phyloP scores from a whole-genome alignment of 1,140 invertebrate genomes.

The Brachionus calyciflorus region DNA sequence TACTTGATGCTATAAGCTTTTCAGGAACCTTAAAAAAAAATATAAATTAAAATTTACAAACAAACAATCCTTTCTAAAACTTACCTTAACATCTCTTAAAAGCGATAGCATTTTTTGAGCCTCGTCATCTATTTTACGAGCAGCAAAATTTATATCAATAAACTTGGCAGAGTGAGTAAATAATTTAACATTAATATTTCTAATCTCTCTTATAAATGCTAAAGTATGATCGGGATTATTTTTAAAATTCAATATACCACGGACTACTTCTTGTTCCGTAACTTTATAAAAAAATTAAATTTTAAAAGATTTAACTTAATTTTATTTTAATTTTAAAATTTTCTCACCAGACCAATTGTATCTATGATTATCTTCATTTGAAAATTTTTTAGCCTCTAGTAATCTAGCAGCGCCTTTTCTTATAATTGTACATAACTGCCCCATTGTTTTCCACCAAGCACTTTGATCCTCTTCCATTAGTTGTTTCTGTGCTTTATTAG shows the following conservation, averaged over 20 bases:
- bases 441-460: constrained; percentile 93
- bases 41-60: constrained; percentile 19
- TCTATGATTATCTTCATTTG: constrained; percentile 90
- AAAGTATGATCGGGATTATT: constrained; percentile 87
- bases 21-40: constrained; percentile 49
- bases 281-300: constrained; percentile 63
- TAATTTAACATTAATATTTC: constrained; percentile 94
- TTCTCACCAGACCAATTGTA: constrained; percentile 93
- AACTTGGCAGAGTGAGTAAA: constrained; percentile 83
- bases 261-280: constrained; percentile 93
- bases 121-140: constrained; percentile 88
- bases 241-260: constrained; percentile 85
- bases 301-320: constrained; percentile 10
- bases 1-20: constrained; percentile 4
- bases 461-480: constrained; percentile 67
- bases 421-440: constrained; percentile 88
- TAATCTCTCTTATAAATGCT: constrained; percentile 91
- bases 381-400: constrained; percentile 78
- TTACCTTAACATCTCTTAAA: constrained; percentile 79
- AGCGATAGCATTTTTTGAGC: constrained; percentile 83
- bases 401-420: constrained; percentile 83
- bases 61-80: constrained; percentile 61
- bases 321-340: neutral
- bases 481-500: constrained; percentile 83
- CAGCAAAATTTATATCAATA: constrained; percentile 82